Conservation (phyloP, 2,888 invertebrate genomes). For the Oligia latruncula region DNA sequence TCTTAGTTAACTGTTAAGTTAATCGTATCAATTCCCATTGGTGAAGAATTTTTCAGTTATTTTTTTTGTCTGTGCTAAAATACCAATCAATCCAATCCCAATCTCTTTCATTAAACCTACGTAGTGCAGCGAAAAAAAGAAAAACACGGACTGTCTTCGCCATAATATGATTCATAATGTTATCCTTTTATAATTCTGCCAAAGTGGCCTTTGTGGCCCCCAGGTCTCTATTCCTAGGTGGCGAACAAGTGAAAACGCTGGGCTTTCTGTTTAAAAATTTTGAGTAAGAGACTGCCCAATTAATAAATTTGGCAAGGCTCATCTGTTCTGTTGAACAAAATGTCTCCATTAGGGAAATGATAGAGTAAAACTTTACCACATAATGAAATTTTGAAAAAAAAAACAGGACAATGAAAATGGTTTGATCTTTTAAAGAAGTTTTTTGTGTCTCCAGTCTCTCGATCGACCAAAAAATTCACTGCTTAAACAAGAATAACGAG, state of each 20-base stretch:
- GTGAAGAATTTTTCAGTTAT: too few species aligned
- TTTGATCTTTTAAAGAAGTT: constrained; percentile 8
- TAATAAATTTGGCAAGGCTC: background rate
- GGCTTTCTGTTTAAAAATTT: background rate
- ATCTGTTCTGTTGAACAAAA: background rate
- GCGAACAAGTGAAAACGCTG: background rate
- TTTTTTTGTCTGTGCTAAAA: too few species aligned
- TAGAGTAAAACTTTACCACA: background rate
- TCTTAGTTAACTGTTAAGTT: too few species aligned
- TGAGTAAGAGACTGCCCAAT: background rate
- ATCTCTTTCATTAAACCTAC: too few species aligned
- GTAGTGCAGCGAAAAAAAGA: too few species aligned
- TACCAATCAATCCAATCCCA: too few species aligned
- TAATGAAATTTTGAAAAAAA: background rate
- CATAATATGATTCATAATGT: too few species aligned
- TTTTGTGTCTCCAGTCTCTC: constrained; percentile 23
- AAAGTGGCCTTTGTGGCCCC: too few species aligned
- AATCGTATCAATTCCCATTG: too few species aligned
- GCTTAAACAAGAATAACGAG: constrained; percentile 26
- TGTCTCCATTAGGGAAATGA: background rate
- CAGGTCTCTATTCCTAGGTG: background rate
- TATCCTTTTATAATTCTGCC: too few species aligned
- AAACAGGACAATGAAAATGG: constrained; percentile 11
- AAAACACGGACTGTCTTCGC: too few species aligned
- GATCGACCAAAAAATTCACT: constrained; percentile 30